Evolutionary conservation across 2,797 vertebrate genomes (phyloP).

Genomic region (Galagoides demidoff): DNA sequence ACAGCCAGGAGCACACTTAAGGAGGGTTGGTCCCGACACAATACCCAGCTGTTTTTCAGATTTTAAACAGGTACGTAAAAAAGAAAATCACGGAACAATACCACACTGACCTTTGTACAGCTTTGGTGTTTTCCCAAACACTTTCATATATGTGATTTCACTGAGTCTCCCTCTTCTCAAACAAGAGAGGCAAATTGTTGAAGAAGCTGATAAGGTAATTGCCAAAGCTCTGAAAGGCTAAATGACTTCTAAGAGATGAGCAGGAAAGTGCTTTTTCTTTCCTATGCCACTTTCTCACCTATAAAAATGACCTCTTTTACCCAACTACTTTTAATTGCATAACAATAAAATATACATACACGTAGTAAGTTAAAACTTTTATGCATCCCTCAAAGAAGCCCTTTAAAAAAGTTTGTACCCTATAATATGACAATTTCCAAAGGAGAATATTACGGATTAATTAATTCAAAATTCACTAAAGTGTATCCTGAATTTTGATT

Average conservation of each 20-base stretch:
- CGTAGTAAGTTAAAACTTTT: background rate
- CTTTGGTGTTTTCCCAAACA: background rate
- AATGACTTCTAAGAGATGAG: background rate
- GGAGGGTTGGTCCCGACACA: background rate
- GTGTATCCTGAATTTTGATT: conserved; percentile 31
- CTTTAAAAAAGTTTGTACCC: conserved; percentile 52
- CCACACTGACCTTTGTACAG: background rate
- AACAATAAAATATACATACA: conserved; percentile 7
- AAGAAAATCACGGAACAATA: background rate
- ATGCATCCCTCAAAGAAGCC: background rate
- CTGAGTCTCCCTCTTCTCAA: background rate
- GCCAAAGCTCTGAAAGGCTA: background rate
- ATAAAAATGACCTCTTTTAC: background rate
- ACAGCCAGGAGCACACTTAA: background rate
- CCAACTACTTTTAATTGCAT: background rate
- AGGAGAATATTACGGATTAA: conserved; percentile 24
- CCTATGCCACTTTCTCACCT: background rate
- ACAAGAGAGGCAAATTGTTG: background rate
- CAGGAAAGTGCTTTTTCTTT: background rate
- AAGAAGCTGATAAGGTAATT: background rate
- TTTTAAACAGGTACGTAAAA: background rate
- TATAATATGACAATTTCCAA: conserved; percentile 55
- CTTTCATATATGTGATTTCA: background rate
- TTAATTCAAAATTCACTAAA: conserved; percentile 61
- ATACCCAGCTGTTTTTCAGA: background rate